These are phyloP conservation scores for Oreochromis aureus DNA, from an alignment of 2,113 vertebrate species.

Conservation along the genomic window DNA sequence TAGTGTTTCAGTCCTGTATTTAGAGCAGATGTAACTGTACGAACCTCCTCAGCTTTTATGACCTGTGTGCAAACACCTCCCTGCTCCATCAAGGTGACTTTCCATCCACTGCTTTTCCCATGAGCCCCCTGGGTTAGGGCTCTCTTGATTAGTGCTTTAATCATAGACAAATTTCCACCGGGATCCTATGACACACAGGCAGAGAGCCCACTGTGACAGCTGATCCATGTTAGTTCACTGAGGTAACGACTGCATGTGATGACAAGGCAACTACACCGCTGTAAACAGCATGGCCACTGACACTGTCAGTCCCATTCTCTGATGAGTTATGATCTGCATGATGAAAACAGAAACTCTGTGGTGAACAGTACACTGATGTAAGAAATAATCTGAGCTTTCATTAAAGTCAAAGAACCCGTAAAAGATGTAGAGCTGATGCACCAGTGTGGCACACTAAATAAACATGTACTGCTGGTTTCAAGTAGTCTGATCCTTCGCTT, in stretches of 20 bases:
- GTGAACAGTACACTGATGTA: neutral
- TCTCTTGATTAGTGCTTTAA: conserved; percentile 26
- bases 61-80: neutral
- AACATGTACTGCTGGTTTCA: neutral
- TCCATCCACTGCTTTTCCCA: neutral
- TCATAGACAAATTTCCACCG: conserved; percentile 37
- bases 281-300: neutral
- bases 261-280: neutral
- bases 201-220: neutral
- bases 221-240: conserved; percentile 5
- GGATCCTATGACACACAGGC: conserved; percentile 20
- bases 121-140: neutral
- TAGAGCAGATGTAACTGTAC: neutral
- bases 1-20: neutral
- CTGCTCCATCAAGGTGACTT: conserved; percentile 25
- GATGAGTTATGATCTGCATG: neutral
- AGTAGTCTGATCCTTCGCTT: neutral
- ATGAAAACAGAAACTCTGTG: neutral
- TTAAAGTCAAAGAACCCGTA: neutral
- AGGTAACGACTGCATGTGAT: neutral
- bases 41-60: neutral
- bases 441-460: neutral
- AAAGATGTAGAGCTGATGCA: neutral
- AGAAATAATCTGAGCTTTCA: neutral
- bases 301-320: neutral